These are phyloP conservation scores for Protonibea diacanthus DNA, from an alignment of 2,797 vertebrate species.

Conservation along the genomic window DNA sequence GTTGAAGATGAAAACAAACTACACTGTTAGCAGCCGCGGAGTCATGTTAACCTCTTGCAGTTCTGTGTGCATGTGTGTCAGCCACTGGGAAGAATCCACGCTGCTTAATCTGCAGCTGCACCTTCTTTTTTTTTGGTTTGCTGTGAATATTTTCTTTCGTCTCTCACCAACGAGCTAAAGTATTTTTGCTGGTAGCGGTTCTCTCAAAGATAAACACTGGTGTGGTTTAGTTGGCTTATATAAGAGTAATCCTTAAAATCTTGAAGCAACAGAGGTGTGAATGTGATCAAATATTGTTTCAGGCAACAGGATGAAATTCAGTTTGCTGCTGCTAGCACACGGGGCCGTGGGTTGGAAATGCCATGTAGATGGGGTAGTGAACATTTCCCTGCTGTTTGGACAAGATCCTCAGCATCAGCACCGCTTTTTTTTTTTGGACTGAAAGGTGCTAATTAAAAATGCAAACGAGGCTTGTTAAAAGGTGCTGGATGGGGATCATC, in stretches of 20 bases:
- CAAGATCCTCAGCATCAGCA: constrained; percentile 51
- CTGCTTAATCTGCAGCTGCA: not conserved
- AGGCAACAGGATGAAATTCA: constrained; percentile 20
- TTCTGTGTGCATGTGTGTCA: not conserved
- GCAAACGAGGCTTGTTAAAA: constrained; percentile 62
- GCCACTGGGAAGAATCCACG: not conserved
- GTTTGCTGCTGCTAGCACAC: constrained; percentile 8
- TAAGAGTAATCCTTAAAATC: constrained; percentile 37
- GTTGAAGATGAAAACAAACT: constrained; percentile 31
- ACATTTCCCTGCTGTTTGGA: constrained; percentile 38
- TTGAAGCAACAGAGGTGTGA: constrained; percentile 59
- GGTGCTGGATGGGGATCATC: constrained; percentile 12
- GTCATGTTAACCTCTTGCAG: constrained; percentile 9
- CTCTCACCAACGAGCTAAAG: not conserved
- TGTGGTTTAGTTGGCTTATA: constrained; percentile 35
- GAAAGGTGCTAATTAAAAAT: constrained; percentile 77
- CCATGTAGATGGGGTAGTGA: constrained; percentile 11
- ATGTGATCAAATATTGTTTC: constrained; percentile 55
- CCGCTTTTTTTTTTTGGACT: constrained; percentile 10
- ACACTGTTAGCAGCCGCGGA: constrained; percentile 18
- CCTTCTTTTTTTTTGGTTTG: not conserved
- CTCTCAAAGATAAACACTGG: constrained; percentile 42
- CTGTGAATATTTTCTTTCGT: not conserved
- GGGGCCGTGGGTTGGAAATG: constrained; percentile 13
- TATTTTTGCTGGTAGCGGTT: constrained; percentile 31